Conservation (phyloP, 1,140 invertebrate genomes). For the Panulirus ornatus region DNA sequence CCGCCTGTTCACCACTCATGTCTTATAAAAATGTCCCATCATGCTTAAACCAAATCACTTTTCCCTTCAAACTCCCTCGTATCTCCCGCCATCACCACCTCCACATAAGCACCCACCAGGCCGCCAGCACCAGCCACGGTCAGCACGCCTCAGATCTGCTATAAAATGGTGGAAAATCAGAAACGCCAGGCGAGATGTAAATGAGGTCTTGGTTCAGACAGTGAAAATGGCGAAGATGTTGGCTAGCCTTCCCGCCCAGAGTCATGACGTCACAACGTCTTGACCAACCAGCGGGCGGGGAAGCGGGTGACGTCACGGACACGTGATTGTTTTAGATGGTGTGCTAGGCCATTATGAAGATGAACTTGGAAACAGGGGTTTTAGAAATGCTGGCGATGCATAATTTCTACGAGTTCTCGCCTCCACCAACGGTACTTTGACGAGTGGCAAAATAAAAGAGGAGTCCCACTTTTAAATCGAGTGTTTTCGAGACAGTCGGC, state of each 20-base stretch:
- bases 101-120: background rate
- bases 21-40: constrained; percentile 67
- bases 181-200: constrained; percentile 68
- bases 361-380: constrained; percentile 50
- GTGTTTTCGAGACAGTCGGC: background rate
- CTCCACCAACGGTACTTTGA: background rate
- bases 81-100: background rate
- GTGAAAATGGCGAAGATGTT: constrained; percentile 73
- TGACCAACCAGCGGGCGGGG: constrained; percentile 49
- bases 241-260: constrained; percentile 66
- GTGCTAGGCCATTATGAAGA: constrained; percentile 61
- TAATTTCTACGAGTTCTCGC: background rate
- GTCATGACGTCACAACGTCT: constrained; percentile 71
- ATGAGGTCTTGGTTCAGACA: constrained; percentile 71
- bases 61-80: background rate
- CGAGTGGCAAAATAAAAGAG: background rate
- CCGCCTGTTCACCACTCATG: constrained; percentile 61
- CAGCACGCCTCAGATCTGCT: background rate
- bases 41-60: constrained; percentile 38
- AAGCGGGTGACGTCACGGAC: constrained; percentile 54
- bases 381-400: constrained; percentile 23
- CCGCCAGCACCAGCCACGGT: background rate
- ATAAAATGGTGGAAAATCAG: constrained; percentile 69
- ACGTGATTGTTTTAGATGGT: constrained; percentile 72
- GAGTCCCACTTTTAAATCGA: background rate